phyloP scores from a whole-genome alignment of 2,113 vertebrate genomes.

The Orthochromis malagaraziensis region DNA sequence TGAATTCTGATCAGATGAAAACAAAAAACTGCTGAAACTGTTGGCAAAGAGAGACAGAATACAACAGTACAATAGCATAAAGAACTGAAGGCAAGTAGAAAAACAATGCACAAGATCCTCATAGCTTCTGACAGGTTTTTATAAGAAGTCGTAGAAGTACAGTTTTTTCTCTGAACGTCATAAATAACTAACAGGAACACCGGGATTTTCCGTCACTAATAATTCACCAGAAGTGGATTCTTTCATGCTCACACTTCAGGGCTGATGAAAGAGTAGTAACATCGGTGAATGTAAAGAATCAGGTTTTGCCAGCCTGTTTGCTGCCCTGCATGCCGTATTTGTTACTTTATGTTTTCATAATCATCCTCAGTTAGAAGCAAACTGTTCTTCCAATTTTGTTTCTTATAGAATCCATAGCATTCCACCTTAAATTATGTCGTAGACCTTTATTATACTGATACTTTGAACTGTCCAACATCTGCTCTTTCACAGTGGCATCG shows the following conservation, averaged over 20 bases:
- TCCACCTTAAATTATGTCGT: accelerated
- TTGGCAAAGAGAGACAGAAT: not conserved
- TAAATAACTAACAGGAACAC: not conserved
- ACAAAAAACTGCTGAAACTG: not conserved
- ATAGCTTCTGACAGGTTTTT: not conserved
- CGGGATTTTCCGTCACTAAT: not conserved
- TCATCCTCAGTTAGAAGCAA: not conserved
- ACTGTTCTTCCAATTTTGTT: accelerated
- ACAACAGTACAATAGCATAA: not conserved
- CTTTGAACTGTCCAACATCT: not conserved
- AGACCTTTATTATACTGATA: not conserved
- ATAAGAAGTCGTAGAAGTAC: accelerated
- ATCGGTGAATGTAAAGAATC: not conserved
- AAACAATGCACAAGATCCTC: not conserved
- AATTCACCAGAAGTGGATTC: not conserved
- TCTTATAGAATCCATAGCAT: not conserved
- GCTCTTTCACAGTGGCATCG: not conserved
- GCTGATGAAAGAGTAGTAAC: not conserved
- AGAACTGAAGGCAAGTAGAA: not conserved
- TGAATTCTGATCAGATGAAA: not conserved
- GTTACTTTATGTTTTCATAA: not conserved
- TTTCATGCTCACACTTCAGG: not conserved
- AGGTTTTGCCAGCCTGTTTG: not conserved
- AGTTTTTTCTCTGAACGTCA: not conserved
- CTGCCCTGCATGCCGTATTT: accelerated